These are phyloP conservation scores for Amniataba percoides DNA, from an alignment of 2,797 vertebrate genomes.

Conservation along the genomic window DNA sequence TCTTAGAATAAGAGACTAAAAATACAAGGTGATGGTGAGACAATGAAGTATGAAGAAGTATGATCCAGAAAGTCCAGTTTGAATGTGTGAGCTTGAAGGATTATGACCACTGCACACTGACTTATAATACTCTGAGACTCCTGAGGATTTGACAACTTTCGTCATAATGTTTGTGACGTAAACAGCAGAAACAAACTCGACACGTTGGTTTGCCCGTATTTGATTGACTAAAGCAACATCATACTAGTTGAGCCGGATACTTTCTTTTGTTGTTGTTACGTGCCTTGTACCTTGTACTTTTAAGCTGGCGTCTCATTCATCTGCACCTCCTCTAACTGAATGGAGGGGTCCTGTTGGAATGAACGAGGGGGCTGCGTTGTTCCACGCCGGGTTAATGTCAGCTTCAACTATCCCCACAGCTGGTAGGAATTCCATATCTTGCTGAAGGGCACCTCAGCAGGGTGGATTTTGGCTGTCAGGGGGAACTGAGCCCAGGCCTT, in stretches of 20 bases:
- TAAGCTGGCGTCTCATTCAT: not conserved
- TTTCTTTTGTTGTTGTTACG: not conserved
- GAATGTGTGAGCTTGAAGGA: conserved; percentile 1
- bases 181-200: not conserved
- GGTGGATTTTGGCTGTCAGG: conserved; percentile 75
- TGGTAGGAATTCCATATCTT: conserved; percentile 67
- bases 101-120: not conserved
- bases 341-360: not conserved
- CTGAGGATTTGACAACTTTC: not conserved
- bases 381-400: conserved; percentile 3
- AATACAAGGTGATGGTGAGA: not conserved
- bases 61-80: conserved; percentile 9
- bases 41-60: not conserved
- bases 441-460: conserved; percentile 75
- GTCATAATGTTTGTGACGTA: not conserved
- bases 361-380: conserved; percentile 17
- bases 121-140: not conserved
- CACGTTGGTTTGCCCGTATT: not conserved
- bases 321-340: not conserved
- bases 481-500: conserved; percentile 67
- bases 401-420: conserved; percentile 42
- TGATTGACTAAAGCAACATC: not conserved
- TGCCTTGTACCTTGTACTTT: not conserved
- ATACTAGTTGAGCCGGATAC: too few species aligned
- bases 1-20: not conserved